Percentiles rank a stretch among this genome's conserved stretches.
Conservation (phyloP, 2,888 invertebrate genomes). For the Hyalella azteca region DNA sequence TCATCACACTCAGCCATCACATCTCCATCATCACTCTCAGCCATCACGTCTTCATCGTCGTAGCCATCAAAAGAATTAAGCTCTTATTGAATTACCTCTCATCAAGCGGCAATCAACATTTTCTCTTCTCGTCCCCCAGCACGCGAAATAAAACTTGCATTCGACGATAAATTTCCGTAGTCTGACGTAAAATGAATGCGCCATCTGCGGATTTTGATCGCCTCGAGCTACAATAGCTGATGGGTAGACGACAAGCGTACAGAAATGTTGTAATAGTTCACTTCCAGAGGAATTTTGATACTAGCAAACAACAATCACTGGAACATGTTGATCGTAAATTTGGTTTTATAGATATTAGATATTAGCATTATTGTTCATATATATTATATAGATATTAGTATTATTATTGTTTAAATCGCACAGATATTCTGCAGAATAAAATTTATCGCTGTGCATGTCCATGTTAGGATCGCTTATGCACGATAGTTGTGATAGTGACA, state of each 20-base stretch:
- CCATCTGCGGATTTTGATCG: not conserved
- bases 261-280: not conserved
- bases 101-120: constrained; percentile 35
- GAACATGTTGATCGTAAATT: no score
- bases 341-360: no score
- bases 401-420: no score
- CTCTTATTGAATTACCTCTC: constrained; percentile 31
- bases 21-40: not conserved
- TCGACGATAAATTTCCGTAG: not conserved
- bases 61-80: constrained; percentile 7
- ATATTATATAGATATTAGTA: no score
- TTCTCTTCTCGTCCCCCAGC: constrained; percentile 12
- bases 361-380: no score
- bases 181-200: constrained; percentile 4
- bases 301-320: no score
- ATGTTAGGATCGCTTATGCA: no score
- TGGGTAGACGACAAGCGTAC: not conserved
- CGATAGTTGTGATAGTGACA: no score
- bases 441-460: no score
- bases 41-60: not conserved
- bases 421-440: no score
- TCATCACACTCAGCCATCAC: no score
- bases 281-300: no score
- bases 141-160: constrained; percentile 7
- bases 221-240: not conserved